Base-by-base conservation (phyloP, 2,888 invertebrate species). In the Ditula angustiorana region DNA sequence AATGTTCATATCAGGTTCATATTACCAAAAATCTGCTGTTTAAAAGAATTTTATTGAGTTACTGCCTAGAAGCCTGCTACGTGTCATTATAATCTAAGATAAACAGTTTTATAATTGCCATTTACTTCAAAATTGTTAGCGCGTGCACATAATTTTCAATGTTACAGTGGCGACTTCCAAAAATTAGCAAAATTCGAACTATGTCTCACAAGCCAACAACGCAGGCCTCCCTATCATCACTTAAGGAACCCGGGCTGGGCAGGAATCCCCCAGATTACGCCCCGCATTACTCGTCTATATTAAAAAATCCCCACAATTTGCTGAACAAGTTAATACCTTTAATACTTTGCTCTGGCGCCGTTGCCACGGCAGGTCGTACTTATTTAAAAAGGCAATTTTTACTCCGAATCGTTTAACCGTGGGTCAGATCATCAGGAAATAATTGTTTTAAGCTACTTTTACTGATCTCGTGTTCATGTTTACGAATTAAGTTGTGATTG, bases 301-400 rank as follows among this genome's bases (percentile, higher is more conserved):
- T 68, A 68, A 65, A 69, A n/a, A 64, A 69, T 44, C 67, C 60
- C 35, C 63, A 69, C 61, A 69, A 69, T 65, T 65, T 65, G 67
- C 65, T 61, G 69, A 67, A 66, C 63, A 64, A 66, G 63, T 57
- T 67, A 67, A 69, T 69, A 67, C 60, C 63, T 59, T 67, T 64
- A 69, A 67, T 66, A 66, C 56, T 59, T 61, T 35, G 61, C 37
- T 46, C 49, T 35, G 37, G 30, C 61, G 44, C n/a, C 26, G 61
- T 57, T 37, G 30, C 56, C 56, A 23, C 58, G 52, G 61, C 19
- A 26, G 53, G 30, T 23, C 41, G 28, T 62, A 37, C 37, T 63
- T 62, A 47, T 61, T 57, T 62, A 57, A 57, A 62, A 62, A 50
- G 57, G 50, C 47, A 56, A 56, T 58, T 65, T 60, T 57, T 57